Evolutionary conservation across 2,888 invertebrate species (phyloP).

Genomic region (Odontothrips loti): DNA sequence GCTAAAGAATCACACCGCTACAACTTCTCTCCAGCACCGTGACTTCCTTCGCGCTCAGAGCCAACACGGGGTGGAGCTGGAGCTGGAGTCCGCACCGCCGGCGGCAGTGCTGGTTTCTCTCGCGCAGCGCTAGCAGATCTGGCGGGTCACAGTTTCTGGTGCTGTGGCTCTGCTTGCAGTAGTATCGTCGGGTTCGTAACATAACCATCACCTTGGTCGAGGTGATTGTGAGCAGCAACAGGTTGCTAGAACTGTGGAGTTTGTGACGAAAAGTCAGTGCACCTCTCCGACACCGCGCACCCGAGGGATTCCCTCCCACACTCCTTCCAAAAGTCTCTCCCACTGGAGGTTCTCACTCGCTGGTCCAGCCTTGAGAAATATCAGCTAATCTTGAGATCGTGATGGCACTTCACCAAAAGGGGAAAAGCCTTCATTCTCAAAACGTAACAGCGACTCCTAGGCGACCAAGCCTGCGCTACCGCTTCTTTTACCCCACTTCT

Average conservation of each 20-base stretch:
- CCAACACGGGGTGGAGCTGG: not conserved
- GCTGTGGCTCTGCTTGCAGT: conserved; percentile 3
- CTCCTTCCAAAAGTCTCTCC: not conserved
- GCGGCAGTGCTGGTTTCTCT: conserved; percentile 12
- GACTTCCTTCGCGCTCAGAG: not conserved
- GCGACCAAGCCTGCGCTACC: conserved; percentile 21
- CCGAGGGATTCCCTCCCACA: not conserved
- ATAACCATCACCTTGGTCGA: conserved; percentile 22
- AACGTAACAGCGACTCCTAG: conserved; percentile 19
- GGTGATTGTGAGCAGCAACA: not conserved
- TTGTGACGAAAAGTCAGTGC: not conserved
- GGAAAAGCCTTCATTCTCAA: conserved; percentile 23
- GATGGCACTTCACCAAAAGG: conserved; percentile 7
- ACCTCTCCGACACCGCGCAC: not conserved
- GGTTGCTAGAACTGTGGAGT: not conserved
- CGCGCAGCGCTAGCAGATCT: not conserved
- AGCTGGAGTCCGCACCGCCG: not conserved
- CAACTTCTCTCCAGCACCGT: not conserved
- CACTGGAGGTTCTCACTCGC: not conserved
- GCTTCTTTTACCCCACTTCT: not conserved
- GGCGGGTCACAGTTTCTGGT: conserved; percentile 28
- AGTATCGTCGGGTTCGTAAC: conserved; percentile 4
- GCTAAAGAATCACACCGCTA: not conserved
- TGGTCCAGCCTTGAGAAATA: not conserved
- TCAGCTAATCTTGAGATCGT: conserved; percentile 8